Evolutionary conservation across 2,888 invertebrate genomes (phyloP).

Genomic region (Lasius fuliginosus): DNA sequence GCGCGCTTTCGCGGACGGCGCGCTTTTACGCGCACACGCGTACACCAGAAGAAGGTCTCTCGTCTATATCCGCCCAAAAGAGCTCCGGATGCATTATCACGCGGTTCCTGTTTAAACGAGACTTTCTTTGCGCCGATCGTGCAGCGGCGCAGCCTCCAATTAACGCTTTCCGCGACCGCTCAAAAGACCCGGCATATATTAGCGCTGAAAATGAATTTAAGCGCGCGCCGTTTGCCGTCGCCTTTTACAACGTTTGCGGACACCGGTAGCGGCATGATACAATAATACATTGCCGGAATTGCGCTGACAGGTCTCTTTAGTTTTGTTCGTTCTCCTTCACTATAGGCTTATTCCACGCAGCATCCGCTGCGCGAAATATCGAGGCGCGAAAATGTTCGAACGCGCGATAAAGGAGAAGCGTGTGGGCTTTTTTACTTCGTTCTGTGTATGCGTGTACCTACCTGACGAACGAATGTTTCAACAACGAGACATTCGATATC

Average conservation of each 20-base stretch:
- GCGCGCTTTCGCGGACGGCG: slow-evolving; percentile 26
- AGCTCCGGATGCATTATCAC: slow-evolving; percentile 67
- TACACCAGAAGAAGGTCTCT: slow-evolving; percentile 45
- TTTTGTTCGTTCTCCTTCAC: too few species aligned
- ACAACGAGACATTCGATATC: slow-evolving; percentile 7
- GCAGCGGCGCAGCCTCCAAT: slow-evolving; percentile 79
- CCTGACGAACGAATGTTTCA: neutral
- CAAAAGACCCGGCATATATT: slow-evolving; percentile 75
- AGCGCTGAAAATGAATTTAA: slow-evolving; percentile 78
- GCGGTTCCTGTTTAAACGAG: slow-evolving; percentile 71
- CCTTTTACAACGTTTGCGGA: slow-evolving; percentile 73
- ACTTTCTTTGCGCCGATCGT: slow-evolving; percentile 77
- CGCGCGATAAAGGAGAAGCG: neutral
- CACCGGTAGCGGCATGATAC: slow-evolving; percentile 7
- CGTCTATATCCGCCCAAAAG: slow-evolving; percentile 76
- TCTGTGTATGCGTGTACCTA: neutral
- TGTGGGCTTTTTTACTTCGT: neutral
- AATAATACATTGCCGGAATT: neutral
- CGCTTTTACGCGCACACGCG: slow-evolving; percentile 51
- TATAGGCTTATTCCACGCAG: too few species aligned
- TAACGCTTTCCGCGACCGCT: slow-evolving; percentile 80
- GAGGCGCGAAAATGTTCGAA: slow-evolving; percentile 1
- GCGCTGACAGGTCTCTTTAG: neutral
- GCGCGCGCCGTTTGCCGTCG: slow-evolving; percentile 71
- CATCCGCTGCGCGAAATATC: neutral